These are phyloP conservation scores for Lissonota sp. DNA, from an alignment of 2,888 invertebrate genomes.

Conservation along the genomic window DNA sequence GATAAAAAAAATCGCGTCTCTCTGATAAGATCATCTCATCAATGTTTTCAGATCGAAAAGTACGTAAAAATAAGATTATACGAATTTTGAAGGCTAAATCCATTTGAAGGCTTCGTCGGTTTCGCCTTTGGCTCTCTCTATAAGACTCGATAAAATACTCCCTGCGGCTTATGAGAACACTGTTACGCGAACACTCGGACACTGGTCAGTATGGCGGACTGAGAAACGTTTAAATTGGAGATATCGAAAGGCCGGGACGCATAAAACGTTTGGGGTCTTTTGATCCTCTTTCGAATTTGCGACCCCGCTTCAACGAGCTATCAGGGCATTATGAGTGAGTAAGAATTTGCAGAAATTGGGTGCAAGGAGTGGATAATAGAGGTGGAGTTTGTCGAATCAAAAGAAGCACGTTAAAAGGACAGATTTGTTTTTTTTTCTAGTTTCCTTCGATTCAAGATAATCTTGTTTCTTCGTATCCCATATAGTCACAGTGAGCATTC, in stretches of 20 bases:
- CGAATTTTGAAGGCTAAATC: no score
- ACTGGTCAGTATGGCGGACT: constrained; percentile 12
- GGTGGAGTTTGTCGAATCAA: constrained; percentile 78
- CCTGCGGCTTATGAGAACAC: constrained; percentile 3
- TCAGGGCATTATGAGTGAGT: constrained; percentile 78
- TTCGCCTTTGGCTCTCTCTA: no score
- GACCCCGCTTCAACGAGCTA: constrained; percentile 73
- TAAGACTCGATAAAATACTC: background rate
- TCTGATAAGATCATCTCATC: no score
- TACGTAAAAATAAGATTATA: no score
- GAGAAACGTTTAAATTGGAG: background rate
- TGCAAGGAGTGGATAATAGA: constrained; percentile 82
- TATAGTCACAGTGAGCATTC: background rate
- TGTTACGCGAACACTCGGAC: constrained; percentile 18
- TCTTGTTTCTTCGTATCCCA: background rate
- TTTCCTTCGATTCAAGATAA: background rate
- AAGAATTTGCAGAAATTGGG: constrained; percentile 80
- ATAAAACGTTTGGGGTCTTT: background rate
- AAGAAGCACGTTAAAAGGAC: constrained; percentile 65
- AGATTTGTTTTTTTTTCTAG: background rate
- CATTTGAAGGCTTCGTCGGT: no score
- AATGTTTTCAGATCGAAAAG: no score
- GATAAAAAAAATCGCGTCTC: no score
- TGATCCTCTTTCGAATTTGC: constrained; percentile 67
- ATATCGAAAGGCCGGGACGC: background rate